Percentiles rank a stretch among this genome's conserved stretches.
Evolutionary conservation across 2,113 vertebrate species (phyloP).

Genomic region (Tamias sibiricus): DNA sequence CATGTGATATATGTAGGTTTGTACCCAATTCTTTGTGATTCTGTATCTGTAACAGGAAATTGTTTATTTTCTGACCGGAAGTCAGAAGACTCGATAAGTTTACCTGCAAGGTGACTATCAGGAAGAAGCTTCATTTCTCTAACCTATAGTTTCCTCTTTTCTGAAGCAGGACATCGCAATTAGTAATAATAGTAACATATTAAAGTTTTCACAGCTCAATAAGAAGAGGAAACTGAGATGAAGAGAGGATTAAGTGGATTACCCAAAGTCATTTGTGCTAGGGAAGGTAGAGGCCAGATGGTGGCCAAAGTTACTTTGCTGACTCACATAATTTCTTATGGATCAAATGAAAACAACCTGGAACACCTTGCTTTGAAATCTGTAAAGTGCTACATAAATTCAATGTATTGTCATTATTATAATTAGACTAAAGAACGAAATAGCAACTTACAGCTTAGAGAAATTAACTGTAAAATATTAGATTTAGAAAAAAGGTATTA

Average conservation of each 20-base stretch:
- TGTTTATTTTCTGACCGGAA: not conserved
- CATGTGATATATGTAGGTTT: not conserved
- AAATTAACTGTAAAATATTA: conserved; percentile 67
- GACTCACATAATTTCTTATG: not conserved
- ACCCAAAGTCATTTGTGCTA: not conserved
- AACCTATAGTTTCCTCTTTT: conserved; percentile 12
- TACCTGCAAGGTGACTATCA: not conserved
- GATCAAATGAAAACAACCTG: not conserved
- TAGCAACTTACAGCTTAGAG: not conserved
- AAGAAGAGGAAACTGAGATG: not conserved
- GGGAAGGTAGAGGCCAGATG: not conserved
- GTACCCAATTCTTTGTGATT: not conserved
- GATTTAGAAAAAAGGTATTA: conserved; percentile 65
- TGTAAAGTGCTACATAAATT: not conserved
- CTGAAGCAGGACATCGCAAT: not conserved
- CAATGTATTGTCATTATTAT: conserved; percentile 2
- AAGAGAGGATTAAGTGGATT: not conserved
- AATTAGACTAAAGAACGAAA: conserved; percentile 49
- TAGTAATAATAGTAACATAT: not conserved
- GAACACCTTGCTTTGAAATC: conserved; percentile 33
- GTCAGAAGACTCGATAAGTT: not conserved
- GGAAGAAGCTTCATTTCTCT: not conserved
- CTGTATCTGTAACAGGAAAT: not conserved
- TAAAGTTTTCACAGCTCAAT: not conserved
- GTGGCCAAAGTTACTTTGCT: not conserved